Evolutionary conservation across 2,113 vertebrate genomes (phyloP).

Genomic region (Tetrax tetrax): DNA sequence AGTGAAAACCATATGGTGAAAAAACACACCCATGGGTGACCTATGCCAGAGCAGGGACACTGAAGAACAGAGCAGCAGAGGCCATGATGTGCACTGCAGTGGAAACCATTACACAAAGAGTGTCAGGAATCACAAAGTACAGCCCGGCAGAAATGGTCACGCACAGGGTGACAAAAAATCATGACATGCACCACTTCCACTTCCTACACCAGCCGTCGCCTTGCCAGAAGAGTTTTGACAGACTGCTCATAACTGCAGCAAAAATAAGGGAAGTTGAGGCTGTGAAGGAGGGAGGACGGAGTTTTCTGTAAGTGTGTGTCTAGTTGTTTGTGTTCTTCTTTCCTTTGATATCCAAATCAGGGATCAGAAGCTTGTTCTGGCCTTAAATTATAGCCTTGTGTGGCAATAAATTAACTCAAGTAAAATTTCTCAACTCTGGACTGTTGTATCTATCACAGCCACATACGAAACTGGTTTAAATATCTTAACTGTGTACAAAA

Average conservation of each 20-base stretch:
- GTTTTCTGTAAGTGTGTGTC: neutral
- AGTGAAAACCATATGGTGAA: neutral
- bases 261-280: neutral
- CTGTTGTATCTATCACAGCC: neutral
- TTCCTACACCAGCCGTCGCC: accelerated
- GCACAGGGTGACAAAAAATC: neutral
- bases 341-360: neutral
- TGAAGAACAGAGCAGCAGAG: neutral
- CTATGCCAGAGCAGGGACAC: neutral
- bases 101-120: neutral
- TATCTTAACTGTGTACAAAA: neutral
- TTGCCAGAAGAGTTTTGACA: neutral
- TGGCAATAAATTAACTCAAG: neutral
- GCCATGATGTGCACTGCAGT: accelerated
- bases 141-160: accelerated
- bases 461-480: neutral
- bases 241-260: neutral
- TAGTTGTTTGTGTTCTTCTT: neutral
- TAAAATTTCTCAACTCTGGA: neutral
- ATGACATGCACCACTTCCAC: neutral
- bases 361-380: neutral
- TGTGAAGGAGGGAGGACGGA: neutral
- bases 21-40: neutral
- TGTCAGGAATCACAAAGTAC: neutral
- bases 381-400: too few relatives aligned